Percentiles rank a stretch among this genome's conserved stretches.
phyloP scores from a whole-genome alignment of 2,888 invertebrate species.

The Xanthorhoe designata region DNA sequence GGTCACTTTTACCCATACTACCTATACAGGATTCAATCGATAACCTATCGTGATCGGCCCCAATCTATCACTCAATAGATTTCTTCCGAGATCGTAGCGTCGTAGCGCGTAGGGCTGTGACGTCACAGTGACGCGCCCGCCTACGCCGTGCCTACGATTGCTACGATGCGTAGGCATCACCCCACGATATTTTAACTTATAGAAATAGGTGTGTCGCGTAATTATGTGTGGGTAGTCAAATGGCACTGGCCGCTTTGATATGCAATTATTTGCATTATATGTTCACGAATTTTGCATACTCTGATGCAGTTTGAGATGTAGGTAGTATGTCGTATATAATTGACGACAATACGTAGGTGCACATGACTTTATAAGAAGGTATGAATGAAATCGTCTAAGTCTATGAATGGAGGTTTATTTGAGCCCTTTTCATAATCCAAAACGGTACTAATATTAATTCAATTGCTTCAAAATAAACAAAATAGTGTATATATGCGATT shows the following conservation, averaged over 20 bases:
- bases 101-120: slow-evolving; percentile 65
- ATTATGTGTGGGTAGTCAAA: not conserved
- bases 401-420: no score
- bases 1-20: not conserved
- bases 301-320: no score
- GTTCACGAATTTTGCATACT: no score
- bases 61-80: slow-evolving; percentile 9
- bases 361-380: no score
- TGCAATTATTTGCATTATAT: not conserved
- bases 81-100: slow-evolving; percentile 43
- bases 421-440: no score
- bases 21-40: not conserved
- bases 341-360: no score
- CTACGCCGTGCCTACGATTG: slow-evolving; percentile 51
- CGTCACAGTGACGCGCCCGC: slow-evolving; percentile 57
- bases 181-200: slow-evolving; percentile 17
- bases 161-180: slow-evolving; percentile 57
- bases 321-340: no score
- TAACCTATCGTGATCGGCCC: not conserved
- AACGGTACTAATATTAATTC: no score
- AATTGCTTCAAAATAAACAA: no score
- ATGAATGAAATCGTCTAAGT: no score
- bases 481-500: no score
- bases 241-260: not conserved
- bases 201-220: not conserved